Evolutionary conservation across 2,888 invertebrate species (phyloP).

Genomic region (Pandemis heparana): DNA sequence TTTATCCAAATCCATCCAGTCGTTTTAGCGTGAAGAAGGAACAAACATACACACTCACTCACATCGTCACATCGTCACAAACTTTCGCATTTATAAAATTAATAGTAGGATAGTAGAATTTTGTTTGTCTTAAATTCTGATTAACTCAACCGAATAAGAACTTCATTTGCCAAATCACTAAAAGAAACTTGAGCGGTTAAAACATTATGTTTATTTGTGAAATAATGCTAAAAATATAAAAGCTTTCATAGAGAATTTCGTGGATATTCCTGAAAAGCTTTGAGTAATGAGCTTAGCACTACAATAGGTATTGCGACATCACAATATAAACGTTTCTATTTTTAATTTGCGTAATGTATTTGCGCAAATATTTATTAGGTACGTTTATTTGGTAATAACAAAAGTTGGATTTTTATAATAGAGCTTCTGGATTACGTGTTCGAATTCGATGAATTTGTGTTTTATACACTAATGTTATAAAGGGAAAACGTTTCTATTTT

Average conservation of each 20-base stretch:
- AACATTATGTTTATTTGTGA: background rate
- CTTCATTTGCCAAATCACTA: background rate
- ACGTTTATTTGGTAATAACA: background rate
- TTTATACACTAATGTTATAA: no score
- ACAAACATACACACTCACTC: no score
- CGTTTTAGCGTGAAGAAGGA: no score
- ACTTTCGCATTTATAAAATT: no score
- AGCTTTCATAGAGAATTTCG: constrained; percentile 16
- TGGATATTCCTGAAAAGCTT: constrained; percentile 24
- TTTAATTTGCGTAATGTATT: constrained; percentile 30
- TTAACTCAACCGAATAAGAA: no score
- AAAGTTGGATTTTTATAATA: background rate
- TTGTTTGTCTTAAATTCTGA: no score
- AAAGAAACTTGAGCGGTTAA: background rate
- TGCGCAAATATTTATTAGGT: background rate
- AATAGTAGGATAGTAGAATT: no score
- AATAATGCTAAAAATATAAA: background rate
- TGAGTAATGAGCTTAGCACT: constrained; percentile 33
- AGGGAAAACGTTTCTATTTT: no score
- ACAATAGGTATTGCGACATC: constrained; percentile 33
- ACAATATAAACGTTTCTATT: constrained; percentile 29
- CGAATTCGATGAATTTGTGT: no score
- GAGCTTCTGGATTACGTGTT: background rate
- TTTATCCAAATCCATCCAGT: no score
- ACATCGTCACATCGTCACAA: no score